Conservation (phyloP, 2,113 vertebrate species). For the Hystrix brachyura region DNA sequence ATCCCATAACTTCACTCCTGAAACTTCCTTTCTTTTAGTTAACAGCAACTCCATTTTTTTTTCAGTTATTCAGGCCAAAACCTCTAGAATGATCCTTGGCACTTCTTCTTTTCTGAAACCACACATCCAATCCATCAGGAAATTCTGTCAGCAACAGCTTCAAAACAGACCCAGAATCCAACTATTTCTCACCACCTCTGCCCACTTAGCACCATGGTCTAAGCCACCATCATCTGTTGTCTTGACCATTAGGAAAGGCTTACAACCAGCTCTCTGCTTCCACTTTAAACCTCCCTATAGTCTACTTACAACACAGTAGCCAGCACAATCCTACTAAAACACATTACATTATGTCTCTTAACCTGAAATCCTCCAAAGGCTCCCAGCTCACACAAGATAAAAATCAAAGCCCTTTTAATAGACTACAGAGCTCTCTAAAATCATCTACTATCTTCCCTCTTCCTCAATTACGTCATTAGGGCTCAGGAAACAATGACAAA, state of each 20-base stretch:
- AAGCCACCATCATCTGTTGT: not conserved
- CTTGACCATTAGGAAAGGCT: not conserved
- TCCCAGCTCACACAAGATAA: conserved; percentile 35
- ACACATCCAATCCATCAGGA: conserved; percentile 37
- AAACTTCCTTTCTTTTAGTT: conserved; percentile 23
- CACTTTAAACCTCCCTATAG: not conserved
- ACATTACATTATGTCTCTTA: not conserved
- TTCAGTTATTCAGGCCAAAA: not conserved
- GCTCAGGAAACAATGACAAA: not conserved
- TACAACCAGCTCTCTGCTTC: not conserved
- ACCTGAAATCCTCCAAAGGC: conserved; percentile 7
- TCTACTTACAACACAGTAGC: conserved; percentile 37
- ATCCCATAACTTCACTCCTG: not conserved
- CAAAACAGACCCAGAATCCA: conserved; percentile 62
- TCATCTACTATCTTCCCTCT: not conserved
- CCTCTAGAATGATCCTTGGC: conserved; percentile 41
- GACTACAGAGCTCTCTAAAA: not conserved
- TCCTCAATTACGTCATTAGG: not conserved
- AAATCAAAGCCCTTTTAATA: not conserved
- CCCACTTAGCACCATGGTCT: not conserved
- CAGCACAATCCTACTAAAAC: not conserved
- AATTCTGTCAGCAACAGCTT: conserved; percentile 68
- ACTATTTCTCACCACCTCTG: conserved; percentile 56
- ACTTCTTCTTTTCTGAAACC: conserved; percentile 5
- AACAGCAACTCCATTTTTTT: not conserved